Percentiles rank a stretch among this genome's conserved stretches.
phyloP scores from a whole-genome alignment of 2,113 vertebrate genomes.

The Hemiprocne comata region DNA sequence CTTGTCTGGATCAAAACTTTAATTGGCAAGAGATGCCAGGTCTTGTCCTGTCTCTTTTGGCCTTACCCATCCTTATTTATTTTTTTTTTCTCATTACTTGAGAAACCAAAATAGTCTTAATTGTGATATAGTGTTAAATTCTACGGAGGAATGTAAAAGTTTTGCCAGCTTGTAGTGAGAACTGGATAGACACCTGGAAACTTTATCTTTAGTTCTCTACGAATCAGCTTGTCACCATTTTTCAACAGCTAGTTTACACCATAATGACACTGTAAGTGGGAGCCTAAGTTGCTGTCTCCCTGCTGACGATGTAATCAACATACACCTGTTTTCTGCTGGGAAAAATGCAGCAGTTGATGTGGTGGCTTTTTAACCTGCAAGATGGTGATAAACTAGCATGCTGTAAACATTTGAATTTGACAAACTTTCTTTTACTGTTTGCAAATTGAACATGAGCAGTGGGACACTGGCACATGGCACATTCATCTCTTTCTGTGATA shows the following conservation, averaged over 20 bases:
- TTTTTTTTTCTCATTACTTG: background rate
- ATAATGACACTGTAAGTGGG: constrained; percentile 60
- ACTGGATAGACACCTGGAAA: constrained; percentile 64
- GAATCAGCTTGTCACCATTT: constrained; percentile 62
- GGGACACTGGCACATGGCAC: constrained; percentile 45
- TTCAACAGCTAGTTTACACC: constrained; percentile 57
- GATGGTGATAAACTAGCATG: constrained; percentile 65
- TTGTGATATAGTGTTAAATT: constrained; percentile 1
- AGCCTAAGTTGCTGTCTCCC: constrained; percentile 53
- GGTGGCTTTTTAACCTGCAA: constrained; percentile 67
- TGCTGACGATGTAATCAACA: constrained; percentile 72
- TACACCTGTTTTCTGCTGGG: constrained; percentile 77
- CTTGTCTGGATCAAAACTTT: background rate
- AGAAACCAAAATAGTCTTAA: background rate
- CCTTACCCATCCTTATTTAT: background rate
- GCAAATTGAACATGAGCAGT: constrained; percentile 66
- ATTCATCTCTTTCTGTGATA: constrained; percentile 41
- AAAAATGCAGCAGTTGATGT: constrained; percentile 54
- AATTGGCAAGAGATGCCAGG: background rate
- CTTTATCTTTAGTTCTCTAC: constrained; percentile 47
- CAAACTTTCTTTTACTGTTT: constrained; percentile 71
- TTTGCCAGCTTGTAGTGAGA: background rate
- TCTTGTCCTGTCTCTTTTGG: background rate
- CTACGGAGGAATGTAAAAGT: constrained; percentile 3
- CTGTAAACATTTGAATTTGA: constrained; percentile 67